Base-by-base conservation (phyloP, 2,113 vertebrate genomes). In the Neogale vison region DNA sequence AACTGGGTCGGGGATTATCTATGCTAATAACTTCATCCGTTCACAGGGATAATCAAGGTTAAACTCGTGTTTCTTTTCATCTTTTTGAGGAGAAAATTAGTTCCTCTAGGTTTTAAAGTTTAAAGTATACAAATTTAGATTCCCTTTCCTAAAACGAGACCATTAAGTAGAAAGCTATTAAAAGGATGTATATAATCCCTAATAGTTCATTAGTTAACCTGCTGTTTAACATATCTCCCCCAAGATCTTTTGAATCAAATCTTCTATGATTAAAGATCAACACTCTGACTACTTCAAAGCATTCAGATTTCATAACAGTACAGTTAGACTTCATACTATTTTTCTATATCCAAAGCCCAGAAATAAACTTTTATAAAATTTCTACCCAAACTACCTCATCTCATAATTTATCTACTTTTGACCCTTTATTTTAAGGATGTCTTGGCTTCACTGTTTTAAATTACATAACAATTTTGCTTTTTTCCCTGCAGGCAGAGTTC, bases 401-500 rank as follows among this genome's bases (percentile, higher is more conserved):
- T 89, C 52, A 36, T 29, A 31, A 34, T 80, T 50, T 90, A 10
- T 90, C n/a, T 79, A 24, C 50, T 6, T 93, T 47, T 63, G 21
- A 63, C 26, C 13, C 72, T 50, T 77, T 45, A 55, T 69, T 82
- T 63, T 55, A 65, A 42, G 39, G 9, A 36, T 6, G 0, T 61
- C 12, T 65, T 85, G 31, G 23, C 23, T 95, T 97, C 65, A 65
- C 6, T 92, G 84, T 95, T 39, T 57, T 86, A 95, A 92, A 97
- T 95, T 90, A 65, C 84, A 61, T 3, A 91, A 11, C 3, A 36
- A 0, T 86, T 7, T 96, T 93, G 39, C 93, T 96, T 76, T 95
- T 95, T 93, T 8, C 9, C 88, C 77, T 84, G 55, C 98, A 99
- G 99, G 99, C 99, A 61, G 99, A 99, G 98, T 99, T 99, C 97